Percentiles rank a stretch among this genome's conserved stretches.
Evolutionary conservation across 2,113 vertebrate genomes (phyloP).

Genomic region (Amphiprion ocellaris): DNA sequence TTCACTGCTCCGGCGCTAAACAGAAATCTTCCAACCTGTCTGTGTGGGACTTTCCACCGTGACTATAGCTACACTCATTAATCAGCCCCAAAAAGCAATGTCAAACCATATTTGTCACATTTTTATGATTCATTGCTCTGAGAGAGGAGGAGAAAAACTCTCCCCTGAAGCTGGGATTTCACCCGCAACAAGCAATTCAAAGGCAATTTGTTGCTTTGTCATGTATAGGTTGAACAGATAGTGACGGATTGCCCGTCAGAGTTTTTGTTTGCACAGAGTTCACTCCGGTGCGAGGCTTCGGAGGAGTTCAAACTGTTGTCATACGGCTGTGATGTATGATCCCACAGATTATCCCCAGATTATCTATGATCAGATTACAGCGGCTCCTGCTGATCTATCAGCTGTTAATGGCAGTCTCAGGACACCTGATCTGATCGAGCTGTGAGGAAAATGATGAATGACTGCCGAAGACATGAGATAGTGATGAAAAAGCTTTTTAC

Average conservation of each 20-base stretch:
- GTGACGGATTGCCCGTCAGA: conserved; percentile 74
- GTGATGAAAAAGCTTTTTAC: neutral
- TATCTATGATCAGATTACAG: conserved; percentile 53
- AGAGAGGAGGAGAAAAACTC: conserved; percentile 65
- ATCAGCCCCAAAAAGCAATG: conserved; percentile 82
- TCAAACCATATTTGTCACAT: conserved; percentile 82
- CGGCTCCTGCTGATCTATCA: conserved; percentile 46
- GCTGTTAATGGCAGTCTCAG: conserved; percentile 8
- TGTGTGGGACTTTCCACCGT: conserved; percentile 84
- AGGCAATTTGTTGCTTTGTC: conserved; percentile 83
- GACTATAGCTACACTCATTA: conserved; percentile 81
- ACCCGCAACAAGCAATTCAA: conserved; percentile 79
- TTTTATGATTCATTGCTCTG: conserved; percentile 80
- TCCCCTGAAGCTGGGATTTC: conserved; percentile 81
- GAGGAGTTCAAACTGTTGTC: conserved; percentile 43
- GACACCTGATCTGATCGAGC: conserved; percentile 15
- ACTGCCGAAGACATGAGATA: neutral
- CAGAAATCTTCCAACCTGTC: conserved; percentile 71
- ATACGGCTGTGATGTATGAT: conserved; percentile 53
- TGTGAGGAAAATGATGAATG: conserved; percentile 14
- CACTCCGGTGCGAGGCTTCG: conserved; percentile 25
- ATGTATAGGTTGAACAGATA: conserved; percentile 71
- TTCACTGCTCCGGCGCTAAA: conserved; percentile 68
- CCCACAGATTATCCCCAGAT: conserved; percentile 51
- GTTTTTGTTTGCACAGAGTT: conserved; percentile 67